Conservation (phyloP, 1,140 invertebrate species). For the Cardiocondyla obscurior region DNA sequence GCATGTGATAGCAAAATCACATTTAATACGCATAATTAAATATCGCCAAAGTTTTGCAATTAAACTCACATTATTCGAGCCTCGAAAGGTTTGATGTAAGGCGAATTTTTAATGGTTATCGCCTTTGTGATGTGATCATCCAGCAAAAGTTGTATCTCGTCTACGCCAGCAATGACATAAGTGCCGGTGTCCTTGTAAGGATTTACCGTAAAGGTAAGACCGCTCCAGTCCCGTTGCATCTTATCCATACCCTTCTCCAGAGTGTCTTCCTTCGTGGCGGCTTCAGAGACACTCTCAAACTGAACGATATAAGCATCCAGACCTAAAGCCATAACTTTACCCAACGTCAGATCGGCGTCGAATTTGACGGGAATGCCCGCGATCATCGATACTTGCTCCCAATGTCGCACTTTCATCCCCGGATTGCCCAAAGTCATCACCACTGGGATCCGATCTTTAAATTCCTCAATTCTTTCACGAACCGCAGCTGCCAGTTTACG, state of each 20-base stretch:
- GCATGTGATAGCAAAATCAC: neutral
- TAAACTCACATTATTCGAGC: slow-evolving; percentile 86
- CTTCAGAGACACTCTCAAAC: slow-evolving; percentile 96
- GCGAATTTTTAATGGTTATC: slow-evolving; percentile 98
- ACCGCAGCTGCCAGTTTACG: slow-evolving; percentile 86
- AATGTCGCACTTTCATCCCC: slow-evolving; percentile 95
- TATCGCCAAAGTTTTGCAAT: neutral
- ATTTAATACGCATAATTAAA: too few species aligned
- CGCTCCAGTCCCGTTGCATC: slow-evolving; percentile 96
- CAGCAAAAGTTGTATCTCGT: slow-evolving; percentile 96
- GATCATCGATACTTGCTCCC: slow-evolving; percentile 97
- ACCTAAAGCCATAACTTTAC: slow-evolving; percentile 94
- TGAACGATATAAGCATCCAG: slow-evolving; percentile 93
- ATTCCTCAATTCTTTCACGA: slow-evolving; percentile 93
- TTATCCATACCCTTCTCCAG: slow-evolving; percentile 94
- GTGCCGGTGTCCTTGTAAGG: slow-evolving; percentile 95
- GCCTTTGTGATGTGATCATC: slow-evolving; percentile 98
- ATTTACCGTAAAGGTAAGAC: slow-evolving; percentile 91
- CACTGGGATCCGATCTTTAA: slow-evolving; percentile 94
- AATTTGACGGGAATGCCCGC: slow-evolving; percentile 95
- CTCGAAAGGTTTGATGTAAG: slow-evolving; percentile 97
- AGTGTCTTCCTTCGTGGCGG: slow-evolving; percentile 96
- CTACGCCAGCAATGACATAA: slow-evolving; percentile 93
- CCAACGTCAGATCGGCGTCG: slow-evolving; percentile 92
- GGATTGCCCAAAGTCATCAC: slow-evolving; percentile 96